Evolutionary conservation across 2,113 vertebrate species (phyloP).

Genomic region (Zapornia atra): DNA sequence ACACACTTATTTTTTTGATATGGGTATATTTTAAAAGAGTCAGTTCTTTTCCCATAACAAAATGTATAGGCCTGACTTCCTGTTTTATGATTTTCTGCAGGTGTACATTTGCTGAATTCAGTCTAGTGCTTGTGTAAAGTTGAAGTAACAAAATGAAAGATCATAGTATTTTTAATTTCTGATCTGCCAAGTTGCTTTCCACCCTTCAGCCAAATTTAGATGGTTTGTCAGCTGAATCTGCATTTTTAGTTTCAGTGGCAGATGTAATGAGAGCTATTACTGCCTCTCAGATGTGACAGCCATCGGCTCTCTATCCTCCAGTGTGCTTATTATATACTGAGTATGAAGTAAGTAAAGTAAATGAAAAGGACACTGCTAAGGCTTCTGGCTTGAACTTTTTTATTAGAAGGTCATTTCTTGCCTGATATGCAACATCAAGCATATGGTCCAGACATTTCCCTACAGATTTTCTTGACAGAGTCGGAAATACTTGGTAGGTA

Average conservation of each 20-base stretch:
- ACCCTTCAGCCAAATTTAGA: slow-evolving; percentile 44
- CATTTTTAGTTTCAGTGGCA: slow-evolving; percentile 36
- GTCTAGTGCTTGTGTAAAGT: neutral
- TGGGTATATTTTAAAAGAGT: neutral
- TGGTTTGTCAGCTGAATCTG: slow-evolving; percentile 36
- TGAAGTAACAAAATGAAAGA: neutral
- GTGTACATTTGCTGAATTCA: neutral
- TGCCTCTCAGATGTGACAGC: slow-evolving; percentile 14
- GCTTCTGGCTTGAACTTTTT: neutral
- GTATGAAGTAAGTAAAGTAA: slow-evolving; percentile 26
- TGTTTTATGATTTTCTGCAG: neutral
- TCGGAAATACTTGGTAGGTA: neutral
- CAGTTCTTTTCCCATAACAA: neutral
- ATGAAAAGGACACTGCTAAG: neutral
- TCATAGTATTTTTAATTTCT: slow-evolving; percentile 1
- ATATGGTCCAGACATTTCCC: neutral
- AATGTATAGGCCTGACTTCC: neutral
- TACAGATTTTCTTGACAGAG: neutral
- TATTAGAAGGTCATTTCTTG: neutral
- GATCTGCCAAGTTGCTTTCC: neutral
- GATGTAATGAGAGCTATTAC: slow-evolving; percentile 47
- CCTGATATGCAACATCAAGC: neutral
- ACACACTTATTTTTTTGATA: neutral
- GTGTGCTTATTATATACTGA: neutral
- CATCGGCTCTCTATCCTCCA: neutral